A percentile compares a stretch with the other conserved stretches of the same genome.
Conservation (phyloP, 2,113 vertebrate genomes). For the Balaenoptera acutorostrata region DNA sequence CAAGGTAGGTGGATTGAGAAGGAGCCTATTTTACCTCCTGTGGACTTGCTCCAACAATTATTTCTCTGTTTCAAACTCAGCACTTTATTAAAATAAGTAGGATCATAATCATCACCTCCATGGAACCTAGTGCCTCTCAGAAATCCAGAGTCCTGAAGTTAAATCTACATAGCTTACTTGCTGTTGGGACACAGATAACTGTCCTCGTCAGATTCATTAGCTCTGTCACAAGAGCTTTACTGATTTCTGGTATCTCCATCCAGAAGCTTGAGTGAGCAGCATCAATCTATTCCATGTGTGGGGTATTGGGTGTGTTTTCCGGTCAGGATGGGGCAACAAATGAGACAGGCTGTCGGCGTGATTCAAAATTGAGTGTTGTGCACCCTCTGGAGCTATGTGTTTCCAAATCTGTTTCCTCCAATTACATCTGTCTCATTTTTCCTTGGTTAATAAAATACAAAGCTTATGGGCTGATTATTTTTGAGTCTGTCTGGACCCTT, state of each 20-base stretch:
- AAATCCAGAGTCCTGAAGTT: slow-evolving; percentile 46
- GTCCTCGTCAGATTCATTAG: slow-evolving; percentile 14
- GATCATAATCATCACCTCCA: background rate
- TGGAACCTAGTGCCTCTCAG: background rate
- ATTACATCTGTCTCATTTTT: slow-evolving; percentile 33
- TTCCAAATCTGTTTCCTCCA: slow-evolving; percentile 51
- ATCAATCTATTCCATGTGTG: slow-evolving; percentile 43
- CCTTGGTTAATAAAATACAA: slow-evolving; percentile 42
- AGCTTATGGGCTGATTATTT: slow-evolving; percentile 34
- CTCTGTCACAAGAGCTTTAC: slow-evolving; percentile 16
- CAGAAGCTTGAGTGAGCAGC: background rate
- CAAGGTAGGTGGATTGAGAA: background rate
- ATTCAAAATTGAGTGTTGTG: slow-evolving; percentile 19
- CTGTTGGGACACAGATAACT: background rate
- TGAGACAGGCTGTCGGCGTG: background rate
- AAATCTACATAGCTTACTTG: background rate
- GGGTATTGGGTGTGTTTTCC: slow-evolving; percentile 15
- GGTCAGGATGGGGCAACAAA: background rate
- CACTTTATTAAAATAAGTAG: slow-evolving; percentile 17
- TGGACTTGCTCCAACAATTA: background rate
- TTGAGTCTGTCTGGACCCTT: slow-evolving; percentile 35
- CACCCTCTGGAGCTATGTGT: background rate
- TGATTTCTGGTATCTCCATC: background rate
- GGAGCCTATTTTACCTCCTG: background rate
- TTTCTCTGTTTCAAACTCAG: background rate